A percentile compares a stretch with the other conserved stretches of the same genome.
phyloP scores from a whole-genome alignment of 2,888 invertebrate species.

The Amblyteles armatorius region DNA sequence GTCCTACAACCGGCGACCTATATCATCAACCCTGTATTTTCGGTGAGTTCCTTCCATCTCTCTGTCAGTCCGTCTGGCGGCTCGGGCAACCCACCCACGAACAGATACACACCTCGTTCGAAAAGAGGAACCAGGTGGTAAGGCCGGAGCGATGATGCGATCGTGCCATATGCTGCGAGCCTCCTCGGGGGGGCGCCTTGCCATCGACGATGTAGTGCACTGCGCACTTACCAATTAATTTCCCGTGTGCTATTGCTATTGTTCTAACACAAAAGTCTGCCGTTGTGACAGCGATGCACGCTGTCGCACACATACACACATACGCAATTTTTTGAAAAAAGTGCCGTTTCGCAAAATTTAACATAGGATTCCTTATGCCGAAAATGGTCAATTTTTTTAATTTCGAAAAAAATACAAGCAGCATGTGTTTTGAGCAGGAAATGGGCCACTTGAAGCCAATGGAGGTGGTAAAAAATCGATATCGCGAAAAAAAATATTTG shows the following conservation, averaged over 20 bases:
- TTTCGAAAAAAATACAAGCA: too few species aligned
- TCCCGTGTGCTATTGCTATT: conserved; percentile 77
- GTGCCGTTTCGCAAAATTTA: too few species aligned
- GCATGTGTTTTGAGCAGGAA: too few species aligned
- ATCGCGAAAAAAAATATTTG: too few species aligned
- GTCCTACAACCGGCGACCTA: conserved; percentile 52
- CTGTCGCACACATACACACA: too few species aligned
- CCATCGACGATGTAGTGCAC: conserved; percentile 56
- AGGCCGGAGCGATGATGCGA: conserved; percentile 80
- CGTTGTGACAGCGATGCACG: too few species aligned
- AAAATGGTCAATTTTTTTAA: too few species aligned
- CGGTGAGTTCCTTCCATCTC: conserved; percentile 33
- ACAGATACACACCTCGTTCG: conserved; percentile 59
- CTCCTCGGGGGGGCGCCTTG: conserved; percentile 74
- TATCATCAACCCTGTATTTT: conserved; percentile 61
- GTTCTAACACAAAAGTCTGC: conserved; percentile 79
- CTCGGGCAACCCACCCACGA: conserved; percentile 60
- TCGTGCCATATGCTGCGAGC: conserved; percentile 81
- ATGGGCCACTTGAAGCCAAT: too few species aligned
- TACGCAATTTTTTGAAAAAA: too few species aligned
- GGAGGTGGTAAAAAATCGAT: too few species aligned
- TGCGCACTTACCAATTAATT: conserved; percentile 81
- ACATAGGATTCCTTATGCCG: too few species aligned
- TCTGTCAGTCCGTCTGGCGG: conserved; percentile 35
- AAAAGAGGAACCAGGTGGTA: conserved; percentile 77